Evolutionary conservation across 1,140 invertebrate genomes (phyloP).

Genomic region (Drosophila asahinai): DNA sequence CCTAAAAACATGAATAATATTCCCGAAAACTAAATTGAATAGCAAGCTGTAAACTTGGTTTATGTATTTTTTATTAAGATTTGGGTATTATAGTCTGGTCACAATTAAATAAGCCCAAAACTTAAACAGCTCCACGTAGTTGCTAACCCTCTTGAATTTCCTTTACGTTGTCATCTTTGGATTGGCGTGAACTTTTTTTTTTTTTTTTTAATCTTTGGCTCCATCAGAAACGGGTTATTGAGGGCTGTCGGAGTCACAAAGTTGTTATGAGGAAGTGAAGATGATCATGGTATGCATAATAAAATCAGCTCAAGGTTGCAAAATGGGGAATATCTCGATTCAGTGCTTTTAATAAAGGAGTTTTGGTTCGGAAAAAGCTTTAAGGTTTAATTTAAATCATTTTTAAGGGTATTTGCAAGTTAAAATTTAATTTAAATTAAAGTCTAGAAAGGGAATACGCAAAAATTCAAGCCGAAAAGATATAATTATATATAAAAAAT

Average conservation of each 20-base stretch:
- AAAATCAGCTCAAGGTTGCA: constrained; percentile 6
- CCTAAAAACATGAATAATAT: neutral
- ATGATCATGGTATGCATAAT: constrained; percentile 25
- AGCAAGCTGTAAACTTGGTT: too few relatives aligned
- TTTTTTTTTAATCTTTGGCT: constrained; percentile 4
- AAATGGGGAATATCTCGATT: neutral
- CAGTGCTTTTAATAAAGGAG: neutral
- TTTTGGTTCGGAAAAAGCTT: neutral
- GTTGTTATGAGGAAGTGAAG: constrained; percentile 13
- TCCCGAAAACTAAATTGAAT: neutral
- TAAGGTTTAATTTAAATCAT: neutral
- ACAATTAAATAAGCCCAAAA: too few relatives aligned
- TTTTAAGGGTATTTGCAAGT: neutral
- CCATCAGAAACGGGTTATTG: constrained; percentile 24
- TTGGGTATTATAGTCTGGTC: too few relatives aligned
- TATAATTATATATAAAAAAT: too few relatives aligned
- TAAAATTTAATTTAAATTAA: neutral
- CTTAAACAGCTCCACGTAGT: neutral
- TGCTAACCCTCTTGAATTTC: neutral
- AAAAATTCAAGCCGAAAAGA: too few relatives aligned
- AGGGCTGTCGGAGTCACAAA: constrained; percentile 12
- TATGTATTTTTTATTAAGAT: neutral
- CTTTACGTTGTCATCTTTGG: neutral
- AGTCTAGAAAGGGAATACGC: neutral
- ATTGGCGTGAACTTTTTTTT: constrained; percentile 8